Conservation (phyloP, 2,888 invertebrate species). For the Lasioglossum figueresi region DNA sequence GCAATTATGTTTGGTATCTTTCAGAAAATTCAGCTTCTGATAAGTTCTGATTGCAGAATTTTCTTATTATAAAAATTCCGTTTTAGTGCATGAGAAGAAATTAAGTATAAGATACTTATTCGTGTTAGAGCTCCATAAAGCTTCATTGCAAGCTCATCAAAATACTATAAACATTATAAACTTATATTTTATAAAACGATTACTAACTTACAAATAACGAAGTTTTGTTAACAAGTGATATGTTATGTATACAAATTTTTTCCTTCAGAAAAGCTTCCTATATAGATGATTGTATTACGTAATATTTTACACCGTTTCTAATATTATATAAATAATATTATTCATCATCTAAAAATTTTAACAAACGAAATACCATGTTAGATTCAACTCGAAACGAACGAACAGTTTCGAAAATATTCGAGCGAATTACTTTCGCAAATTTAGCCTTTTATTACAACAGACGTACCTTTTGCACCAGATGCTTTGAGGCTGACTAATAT, state of each 20-base stretch:
- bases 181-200: background rate
- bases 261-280: no score
- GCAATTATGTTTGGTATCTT: background rate
- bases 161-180: background rate
- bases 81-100: background rate
- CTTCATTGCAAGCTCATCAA: background rate
- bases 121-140: background rate
- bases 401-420: background rate
- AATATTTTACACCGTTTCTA: background rate
- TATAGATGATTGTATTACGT: no score
- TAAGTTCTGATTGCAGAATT: background rate
- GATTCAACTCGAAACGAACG: background rate
- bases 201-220: background rate
- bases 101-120: background rate
- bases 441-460: conserved; percentile 20
- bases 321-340: background rate
- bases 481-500: conserved; percentile 40
- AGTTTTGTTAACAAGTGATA: no score
- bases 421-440: background rate
- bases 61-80: background rate
- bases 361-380: background rate
- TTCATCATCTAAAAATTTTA: background rate
- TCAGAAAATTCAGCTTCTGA: background rate
- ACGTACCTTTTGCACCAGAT: conserved; percentile 17
- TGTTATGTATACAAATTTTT: no score